A percentile compares a stretch with the other conserved stretches of the same genome.
These are phyloP conservation scores for Campylomormyrus numenius DNA, from an alignment of 2,113 vertebrate genomes.

Conservation along the genomic window DNA sequence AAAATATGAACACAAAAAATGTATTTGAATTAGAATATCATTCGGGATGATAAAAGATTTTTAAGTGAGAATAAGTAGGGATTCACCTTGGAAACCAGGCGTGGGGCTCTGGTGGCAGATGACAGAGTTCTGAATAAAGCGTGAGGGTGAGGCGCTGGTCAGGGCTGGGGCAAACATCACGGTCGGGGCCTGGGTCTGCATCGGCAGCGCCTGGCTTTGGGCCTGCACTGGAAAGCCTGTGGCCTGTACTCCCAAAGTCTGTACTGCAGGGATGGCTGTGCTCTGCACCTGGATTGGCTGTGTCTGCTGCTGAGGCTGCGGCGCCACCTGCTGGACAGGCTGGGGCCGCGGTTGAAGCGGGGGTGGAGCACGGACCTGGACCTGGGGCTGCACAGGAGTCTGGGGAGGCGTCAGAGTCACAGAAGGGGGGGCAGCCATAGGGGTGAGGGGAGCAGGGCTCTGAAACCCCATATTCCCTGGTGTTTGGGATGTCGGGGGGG, in stretches of 20 bases:
- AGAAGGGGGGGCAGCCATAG: conserved; percentile 53
- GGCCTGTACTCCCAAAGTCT: conserved; percentile 45
- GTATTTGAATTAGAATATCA: neutral
- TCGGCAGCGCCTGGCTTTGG: conserved; percentile 41
- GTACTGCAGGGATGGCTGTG: conserved; percentile 30
- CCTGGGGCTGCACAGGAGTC: conserved; percentile 42
- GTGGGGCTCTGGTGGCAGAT: conserved; percentile 82
- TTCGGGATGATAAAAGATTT: neutral
- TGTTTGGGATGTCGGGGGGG: conserved; percentile 32
- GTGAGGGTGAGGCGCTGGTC: conserved; percentile 72
- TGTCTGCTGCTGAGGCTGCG: conserved; percentile 62
- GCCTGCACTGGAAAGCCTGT: conserved; percentile 67
- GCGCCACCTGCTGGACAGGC: conserved; percentile 37
- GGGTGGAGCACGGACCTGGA: conserved; percentile 63
- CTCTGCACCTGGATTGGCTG: conserved; percentile 62
- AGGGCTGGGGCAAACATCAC: conserved; percentile 81
- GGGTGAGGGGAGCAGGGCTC: conserved; percentile 42
- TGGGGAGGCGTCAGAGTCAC: conserved; percentile 53
- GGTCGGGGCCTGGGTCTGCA: conserved; percentile 61
- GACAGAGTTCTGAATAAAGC: conserved; percentile 86
- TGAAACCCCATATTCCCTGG: neutral
- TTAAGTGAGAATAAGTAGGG: neutral
- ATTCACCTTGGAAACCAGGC: conserved; percentile 82
- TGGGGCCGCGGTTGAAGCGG: conserved; percentile 79
- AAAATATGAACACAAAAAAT: neutral